These are phyloP conservation scores for Aythya baeri DNA, from an alignment of 2,113 vertebrate species.

Conservation along the genomic window DNA sequence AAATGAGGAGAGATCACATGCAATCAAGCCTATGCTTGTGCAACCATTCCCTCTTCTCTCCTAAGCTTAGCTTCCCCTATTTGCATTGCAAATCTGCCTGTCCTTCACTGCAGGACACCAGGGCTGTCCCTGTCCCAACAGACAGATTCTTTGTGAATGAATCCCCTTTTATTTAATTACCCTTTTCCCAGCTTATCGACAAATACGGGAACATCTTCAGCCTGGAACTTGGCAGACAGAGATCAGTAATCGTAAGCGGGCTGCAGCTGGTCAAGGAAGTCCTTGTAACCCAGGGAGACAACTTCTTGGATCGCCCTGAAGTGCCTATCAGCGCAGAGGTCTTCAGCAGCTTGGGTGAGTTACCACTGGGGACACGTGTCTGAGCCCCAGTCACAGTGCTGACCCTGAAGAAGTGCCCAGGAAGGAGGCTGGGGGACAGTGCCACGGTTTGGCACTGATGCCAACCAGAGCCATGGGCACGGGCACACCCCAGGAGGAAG, in stretches of 20 bases:
- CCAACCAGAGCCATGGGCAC: neutral
- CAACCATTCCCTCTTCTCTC: neutral
- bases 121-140: neutral
- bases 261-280: conserved; percentile 82
- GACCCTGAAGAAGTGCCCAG: neutral
- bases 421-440: neutral
- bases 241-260: conserved; percentile 74
- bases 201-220: conserved; percentile 81
- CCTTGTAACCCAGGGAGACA: conserved; percentile 79
- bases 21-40: neutral
- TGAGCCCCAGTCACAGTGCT: conserved; percentile 6
- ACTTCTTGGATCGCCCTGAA: conserved; percentile 77
- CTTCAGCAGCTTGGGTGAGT: neutral
- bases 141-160: neutral
- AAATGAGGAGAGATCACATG: rapidly evolving
- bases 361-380: neutral
- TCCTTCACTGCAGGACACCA: neutral
- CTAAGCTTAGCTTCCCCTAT: neutral
- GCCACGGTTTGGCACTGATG: neutral
- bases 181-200: conserved; percentile 65
- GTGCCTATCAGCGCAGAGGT: neutral
- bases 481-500: too few species aligned
- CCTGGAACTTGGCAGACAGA: conserved; percentile 41
- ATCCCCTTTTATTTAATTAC: neutral
- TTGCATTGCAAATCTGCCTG: neutral